These are phyloP conservation scores for Suncus etruscus DNA, from an alignment of 2,113 vertebrate species.

Conservation along the genomic window DNA sequence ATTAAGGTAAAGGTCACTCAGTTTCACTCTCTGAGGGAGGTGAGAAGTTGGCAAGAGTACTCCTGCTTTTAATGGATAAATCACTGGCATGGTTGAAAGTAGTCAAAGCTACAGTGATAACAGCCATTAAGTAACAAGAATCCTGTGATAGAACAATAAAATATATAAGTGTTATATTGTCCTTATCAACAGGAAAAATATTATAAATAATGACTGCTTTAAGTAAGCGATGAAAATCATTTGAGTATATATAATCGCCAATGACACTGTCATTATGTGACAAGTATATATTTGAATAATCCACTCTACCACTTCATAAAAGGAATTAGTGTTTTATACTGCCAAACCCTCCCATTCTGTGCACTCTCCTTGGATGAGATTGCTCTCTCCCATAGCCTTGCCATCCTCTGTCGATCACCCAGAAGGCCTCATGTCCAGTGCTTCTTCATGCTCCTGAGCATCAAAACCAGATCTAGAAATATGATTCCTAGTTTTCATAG, in stretches of 20 bases:
- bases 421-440: background rate
- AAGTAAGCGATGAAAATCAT: background rate
- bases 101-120: background rate
- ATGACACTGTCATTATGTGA: background rate
- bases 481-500: background rate
- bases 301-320: background rate
- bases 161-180: background rate
- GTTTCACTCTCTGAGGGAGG: background rate
- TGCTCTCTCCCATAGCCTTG: background rate
- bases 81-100: no score
- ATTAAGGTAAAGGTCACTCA: background rate
- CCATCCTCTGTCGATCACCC: background rate
- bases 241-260: background rate
- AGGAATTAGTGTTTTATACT: background rate
- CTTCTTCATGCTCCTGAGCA: background rate
- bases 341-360: background rate
- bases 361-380: background rate
- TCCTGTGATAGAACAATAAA: background rate
- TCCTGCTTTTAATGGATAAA: accelerated
- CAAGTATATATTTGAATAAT: background rate
- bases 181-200: background rate
- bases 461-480: background rate
- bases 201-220: background rate
- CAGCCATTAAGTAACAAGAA: background rate
- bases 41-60: background rate